Evolutionary conservation across 2,888 invertebrate species (phyloP).

Genomic region (Dryadula phaetusa): DNA sequence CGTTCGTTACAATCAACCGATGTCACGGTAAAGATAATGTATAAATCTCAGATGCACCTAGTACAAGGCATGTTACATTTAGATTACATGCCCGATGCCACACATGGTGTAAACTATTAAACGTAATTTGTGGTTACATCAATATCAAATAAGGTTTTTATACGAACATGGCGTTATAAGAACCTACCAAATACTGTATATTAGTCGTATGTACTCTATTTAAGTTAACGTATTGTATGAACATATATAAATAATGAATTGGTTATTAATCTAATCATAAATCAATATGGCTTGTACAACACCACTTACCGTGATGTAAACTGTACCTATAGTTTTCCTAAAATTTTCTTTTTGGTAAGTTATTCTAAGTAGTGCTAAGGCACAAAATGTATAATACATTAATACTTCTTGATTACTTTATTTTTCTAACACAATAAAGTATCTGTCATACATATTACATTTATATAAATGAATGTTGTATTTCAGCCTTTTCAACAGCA

Average conservation of each 20-base stretch:
- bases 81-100: slow-evolving; percentile 33
- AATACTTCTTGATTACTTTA: no score
- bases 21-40: slow-evolving; percentile 62
- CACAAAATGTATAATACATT: no score
- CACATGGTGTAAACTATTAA: slow-evolving; percentile 23
- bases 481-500: no score
- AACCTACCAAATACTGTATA: not conserved
- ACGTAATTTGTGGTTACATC: not conserved
- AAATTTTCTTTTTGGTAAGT: no score
- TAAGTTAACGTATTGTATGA: not conserved
- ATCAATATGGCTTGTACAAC: no score
- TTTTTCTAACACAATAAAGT: no score
- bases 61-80: slow-evolving; percentile 34
- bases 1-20: slow-evolving; percentile 77
- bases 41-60: slow-evolving; percentile 55
- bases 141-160: not conserved
- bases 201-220: not conserved
- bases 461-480: not conserved
- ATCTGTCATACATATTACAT: not conserved
- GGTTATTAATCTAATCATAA: no score
- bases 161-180: not conserved
- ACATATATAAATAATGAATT: not conserved
- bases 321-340: no score
- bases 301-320: no score
- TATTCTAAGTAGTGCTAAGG: no score